phyloP scores from a whole-genome alignment of 2,113 vertebrate species.

The Lepisosteus oculatus region DNA sequence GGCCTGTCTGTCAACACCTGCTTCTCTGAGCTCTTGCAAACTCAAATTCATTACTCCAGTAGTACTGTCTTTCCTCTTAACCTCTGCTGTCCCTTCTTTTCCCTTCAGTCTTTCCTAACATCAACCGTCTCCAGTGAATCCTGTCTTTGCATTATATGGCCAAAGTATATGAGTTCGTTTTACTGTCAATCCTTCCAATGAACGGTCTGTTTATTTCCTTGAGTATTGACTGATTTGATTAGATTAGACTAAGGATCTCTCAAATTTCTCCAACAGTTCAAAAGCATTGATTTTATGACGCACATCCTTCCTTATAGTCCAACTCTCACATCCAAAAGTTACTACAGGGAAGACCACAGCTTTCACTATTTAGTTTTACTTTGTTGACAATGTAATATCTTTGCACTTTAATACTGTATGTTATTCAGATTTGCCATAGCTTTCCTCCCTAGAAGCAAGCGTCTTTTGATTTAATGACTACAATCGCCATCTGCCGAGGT shows the following conservation, averaged over 20 bases:
- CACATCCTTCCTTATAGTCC: conserved; percentile 7
- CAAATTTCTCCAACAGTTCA: background rate
- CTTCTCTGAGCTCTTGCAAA: too few relatives aligned
- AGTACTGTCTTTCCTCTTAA: too few relatives aligned
- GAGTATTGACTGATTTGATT: conserved; percentile 1
- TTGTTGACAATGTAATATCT: too few relatives aligned
- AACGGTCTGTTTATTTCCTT: background rate
- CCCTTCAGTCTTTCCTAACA: too few relatives aligned
- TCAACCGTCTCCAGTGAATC: too few relatives aligned
- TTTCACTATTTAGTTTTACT: background rate
- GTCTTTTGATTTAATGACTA: background rate
- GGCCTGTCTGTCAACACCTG: too few relatives aligned
- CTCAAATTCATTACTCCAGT: too few relatives aligned
- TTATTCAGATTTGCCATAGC: background rate
- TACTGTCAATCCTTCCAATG: too few relatives aligned
- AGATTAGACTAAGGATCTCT: background rate
- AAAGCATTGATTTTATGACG: conserved; percentile 2
- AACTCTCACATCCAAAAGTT: conserved; percentile 6
- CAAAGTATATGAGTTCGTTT: too few relatives aligned
- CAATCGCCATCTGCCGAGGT: too few relatives aligned
- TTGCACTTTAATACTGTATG: background rate
- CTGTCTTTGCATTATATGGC: too few relatives aligned
- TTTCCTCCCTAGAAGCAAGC: conserved; percentile 4
- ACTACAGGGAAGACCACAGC: conserved; percentile 14
- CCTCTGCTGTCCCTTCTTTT: too few relatives aligned